These are phyloP conservation scores for Limnephilus auricula DNA, from an alignment of 2,888 invertebrate genomes.

Conservation along the genomic window DNA sequence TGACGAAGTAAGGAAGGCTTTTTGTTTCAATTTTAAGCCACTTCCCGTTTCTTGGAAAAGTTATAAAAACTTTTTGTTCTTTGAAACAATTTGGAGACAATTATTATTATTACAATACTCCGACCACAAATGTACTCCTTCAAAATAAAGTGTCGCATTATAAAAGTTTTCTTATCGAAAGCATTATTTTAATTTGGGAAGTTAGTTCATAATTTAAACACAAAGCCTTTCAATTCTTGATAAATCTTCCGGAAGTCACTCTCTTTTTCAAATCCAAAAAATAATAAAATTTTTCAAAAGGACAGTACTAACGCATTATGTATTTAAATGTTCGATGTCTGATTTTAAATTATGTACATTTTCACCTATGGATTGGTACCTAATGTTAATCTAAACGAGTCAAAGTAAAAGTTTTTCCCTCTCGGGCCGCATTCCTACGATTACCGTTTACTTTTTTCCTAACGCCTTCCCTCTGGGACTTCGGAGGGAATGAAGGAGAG, in stretches of 20 bases:
- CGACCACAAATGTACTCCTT: background rate
- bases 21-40: background rate
- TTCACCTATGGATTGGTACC: too few species aligned
- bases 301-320: background rate
- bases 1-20: background rate
- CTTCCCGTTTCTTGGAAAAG: background rate
- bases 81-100: slow-evolving; percentile 2
- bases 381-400: background rate
- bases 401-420: too few species aligned
- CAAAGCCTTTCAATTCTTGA: background rate
- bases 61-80: background rate
- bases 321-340: too few species aligned
- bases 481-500: too few species aligned
- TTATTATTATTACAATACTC: background rate
- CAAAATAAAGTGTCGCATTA: background rate
- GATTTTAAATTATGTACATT: too few species aligned
- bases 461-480: too few species aligned
- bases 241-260: background rate
- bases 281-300: background rate
- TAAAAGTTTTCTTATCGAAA: background rate
- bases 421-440: too few species aligned
- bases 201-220: background rate
- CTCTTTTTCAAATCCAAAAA: background rate
- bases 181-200: background rate
- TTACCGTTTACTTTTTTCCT: too few species aligned